Evolutionary conservation across 1,140 invertebrate genomes (phyloP), one percentile per base, ranked within the genome.

Genomic region (Monomorium pharaonis): DNA sequence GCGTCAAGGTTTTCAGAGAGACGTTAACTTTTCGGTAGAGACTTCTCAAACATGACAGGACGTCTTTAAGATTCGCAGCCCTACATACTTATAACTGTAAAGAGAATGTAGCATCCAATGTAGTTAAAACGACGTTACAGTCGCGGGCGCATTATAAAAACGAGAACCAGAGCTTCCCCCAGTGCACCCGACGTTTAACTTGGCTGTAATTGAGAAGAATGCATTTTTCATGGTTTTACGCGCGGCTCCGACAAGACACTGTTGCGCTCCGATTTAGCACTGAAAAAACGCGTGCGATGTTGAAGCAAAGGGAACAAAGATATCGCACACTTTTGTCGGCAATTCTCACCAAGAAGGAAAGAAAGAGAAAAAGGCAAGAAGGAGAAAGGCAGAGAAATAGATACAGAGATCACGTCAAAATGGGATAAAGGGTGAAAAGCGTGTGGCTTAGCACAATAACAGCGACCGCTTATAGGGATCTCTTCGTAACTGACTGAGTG

Each of bases 401-500:
- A 37, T 7, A 44, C 12, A 56, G n/a, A 42, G 6, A 54, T 9
- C 24, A 10, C 62, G n/a, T 3, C 47, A 42, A 42, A 56, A 65
- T 30, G 44, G 24, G n/a, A 62, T 24, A 72, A 67, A 67, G 69
- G n/a, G 18, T 33, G 74, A 86, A 58, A 80, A 83, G 70, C 44
- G 67, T 54, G 65, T 27, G 63, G 24, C n/a, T n/a, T n/a, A n/a
- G n/a, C n/a, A n/a, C n/a, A n/a, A 78, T 67, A 60, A 24, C 60
- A 62, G 51, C 24, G 37, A 37, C 44, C 16, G 37, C 67, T 86
- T 49, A 58, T 33, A n/a, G n/a, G 4, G 60, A 58, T 81, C 83
- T 81, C 24, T n/a, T 72, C 47, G 84, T 60, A 24, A 54, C 44
- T 84, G 78, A 88, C 84, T 60, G 89, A 88, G 56, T 88, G 90